Percentiles rank a stretch among this genome's conserved stretches.
These are phyloP conservation scores for Podocnemis expansa DNA, from an alignment of 2,113 vertebrate species.

Conservation along the genomic window DNA sequence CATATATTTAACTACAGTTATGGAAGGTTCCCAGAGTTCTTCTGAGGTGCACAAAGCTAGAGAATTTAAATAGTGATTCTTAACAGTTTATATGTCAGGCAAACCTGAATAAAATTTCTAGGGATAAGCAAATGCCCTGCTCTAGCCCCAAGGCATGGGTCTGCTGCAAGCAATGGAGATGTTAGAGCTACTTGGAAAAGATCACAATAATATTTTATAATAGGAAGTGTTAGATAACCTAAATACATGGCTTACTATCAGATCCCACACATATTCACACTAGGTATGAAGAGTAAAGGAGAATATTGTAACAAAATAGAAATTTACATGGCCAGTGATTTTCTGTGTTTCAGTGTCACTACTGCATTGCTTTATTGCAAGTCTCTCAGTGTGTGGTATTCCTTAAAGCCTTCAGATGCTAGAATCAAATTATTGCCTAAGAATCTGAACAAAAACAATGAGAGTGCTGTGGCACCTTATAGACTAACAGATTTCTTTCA, in stretches of 20 bases:
- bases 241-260: neutral
- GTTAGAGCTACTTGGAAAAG: neutral
- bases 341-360: accelerated
- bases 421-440: neutral
- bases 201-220: neutral
- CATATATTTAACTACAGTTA: neutral
- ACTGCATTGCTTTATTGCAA: neutral
- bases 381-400: neutral
- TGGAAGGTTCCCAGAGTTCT: neutral
- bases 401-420: neutral
- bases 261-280: neutral
- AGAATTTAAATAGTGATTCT: neutral
- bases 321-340: accelerated
- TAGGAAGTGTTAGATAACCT: neutral
- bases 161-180: neutral
- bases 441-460: too few species aligned
- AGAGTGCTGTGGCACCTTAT: too few species aligned
- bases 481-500: too few species aligned
- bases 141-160: neutral
- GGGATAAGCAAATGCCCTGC: neutral
- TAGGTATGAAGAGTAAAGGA: neutral
- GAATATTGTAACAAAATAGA: neutral
- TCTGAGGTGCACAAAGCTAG: neutral
- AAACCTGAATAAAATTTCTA: neutral
- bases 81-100: neutral